These are phyloP conservation scores for Strongylocentrotus purpuratus DNA, from an alignment of 35 echinoderm and acorn worm genomes.

Conservation along the genomic window DNA sequence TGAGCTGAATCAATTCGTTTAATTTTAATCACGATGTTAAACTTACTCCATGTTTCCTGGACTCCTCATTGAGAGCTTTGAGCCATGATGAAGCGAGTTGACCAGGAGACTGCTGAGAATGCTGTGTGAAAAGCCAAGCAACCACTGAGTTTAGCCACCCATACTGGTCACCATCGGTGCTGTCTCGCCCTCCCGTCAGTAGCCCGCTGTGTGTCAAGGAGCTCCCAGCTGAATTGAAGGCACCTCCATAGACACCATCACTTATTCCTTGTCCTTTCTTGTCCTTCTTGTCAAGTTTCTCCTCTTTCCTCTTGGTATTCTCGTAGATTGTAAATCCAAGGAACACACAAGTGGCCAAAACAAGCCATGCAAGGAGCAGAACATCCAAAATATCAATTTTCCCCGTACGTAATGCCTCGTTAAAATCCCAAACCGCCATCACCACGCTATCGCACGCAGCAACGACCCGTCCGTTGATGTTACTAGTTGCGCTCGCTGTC, in stretches of 20 bases:
- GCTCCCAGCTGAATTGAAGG: neutral
- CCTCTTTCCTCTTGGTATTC: conserved; percentile 52
- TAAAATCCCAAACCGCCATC: conserved; percentile 57
- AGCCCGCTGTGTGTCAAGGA: conserved; percentile 27
- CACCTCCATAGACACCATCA: neutral
- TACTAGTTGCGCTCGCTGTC: neutral
- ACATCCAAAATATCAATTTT: conserved; percentile 90
- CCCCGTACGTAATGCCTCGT: conserved; percentile 66
- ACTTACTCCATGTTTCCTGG: conserved; percentile 98
- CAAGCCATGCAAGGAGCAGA: conserved; percentile 73
- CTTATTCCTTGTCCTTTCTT: neutral
- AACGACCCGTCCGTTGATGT: conserved; percentile 49
- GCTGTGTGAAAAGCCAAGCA: conserved; percentile 91
- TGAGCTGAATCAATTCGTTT: too few species aligned
- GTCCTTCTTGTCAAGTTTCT: conserved; percentile 39
- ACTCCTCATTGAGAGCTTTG: conserved; percentile 94
- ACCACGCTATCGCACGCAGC: conserved; percentile 47
- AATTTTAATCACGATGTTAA: neutral
- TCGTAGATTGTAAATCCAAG: conserved; percentile 73
- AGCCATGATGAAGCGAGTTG: conserved; percentile 85
- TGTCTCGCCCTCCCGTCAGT: conserved; percentile 48
- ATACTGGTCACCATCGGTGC: conserved; percentile 55
- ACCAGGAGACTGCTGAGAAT: conserved; percentile 79
- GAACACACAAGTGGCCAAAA: conserved; percentile 61
- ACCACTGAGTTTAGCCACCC: conserved; percentile 90